Evolutionary conservation across 2,113 vertebrate genomes (phyloP).

Genomic region (Mustela nigripes): DNA sequence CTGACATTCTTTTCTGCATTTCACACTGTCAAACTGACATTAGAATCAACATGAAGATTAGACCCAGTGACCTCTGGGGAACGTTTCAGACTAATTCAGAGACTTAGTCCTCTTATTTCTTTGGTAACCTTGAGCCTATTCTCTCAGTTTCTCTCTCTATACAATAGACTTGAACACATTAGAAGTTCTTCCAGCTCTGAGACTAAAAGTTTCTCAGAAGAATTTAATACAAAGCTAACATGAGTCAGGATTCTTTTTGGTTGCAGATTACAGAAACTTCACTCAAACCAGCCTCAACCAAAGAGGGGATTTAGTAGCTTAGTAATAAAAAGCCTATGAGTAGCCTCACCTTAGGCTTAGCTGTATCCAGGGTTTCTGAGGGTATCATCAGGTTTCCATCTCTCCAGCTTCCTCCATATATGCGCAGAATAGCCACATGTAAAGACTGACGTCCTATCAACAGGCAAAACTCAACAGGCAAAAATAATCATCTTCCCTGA

Average conservation of each 20-base stretch:
- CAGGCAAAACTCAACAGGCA: background rate
- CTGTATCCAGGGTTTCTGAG: background rate
- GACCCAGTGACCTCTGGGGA: slow-evolving; percentile 19
- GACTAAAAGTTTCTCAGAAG: background rate
- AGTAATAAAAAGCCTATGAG: background rate
- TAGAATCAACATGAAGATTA: background rate
- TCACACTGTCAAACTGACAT: background rate
- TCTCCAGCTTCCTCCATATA: background rate
- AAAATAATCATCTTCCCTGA: background rate
- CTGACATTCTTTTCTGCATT: background rate
- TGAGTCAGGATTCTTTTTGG: background rate
- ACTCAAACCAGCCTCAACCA: background rate
- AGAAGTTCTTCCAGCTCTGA: background rate
- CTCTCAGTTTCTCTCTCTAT: background rate
- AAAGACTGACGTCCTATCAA: background rate
- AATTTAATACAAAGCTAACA: background rate
- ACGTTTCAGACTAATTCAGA: background rate
- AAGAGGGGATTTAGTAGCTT: background rate
- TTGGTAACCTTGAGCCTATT: background rate
- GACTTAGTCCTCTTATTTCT: background rate
- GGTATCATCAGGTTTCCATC: background rate
- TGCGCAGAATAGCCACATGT: background rate
- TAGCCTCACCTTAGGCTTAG: background rate
- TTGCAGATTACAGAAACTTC: slow-evolving; percentile 7
- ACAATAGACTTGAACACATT: background rate